phyloP scores from a whole-genome alignment of 2,888 invertebrate species.

The Drosophila cognata region DNA sequence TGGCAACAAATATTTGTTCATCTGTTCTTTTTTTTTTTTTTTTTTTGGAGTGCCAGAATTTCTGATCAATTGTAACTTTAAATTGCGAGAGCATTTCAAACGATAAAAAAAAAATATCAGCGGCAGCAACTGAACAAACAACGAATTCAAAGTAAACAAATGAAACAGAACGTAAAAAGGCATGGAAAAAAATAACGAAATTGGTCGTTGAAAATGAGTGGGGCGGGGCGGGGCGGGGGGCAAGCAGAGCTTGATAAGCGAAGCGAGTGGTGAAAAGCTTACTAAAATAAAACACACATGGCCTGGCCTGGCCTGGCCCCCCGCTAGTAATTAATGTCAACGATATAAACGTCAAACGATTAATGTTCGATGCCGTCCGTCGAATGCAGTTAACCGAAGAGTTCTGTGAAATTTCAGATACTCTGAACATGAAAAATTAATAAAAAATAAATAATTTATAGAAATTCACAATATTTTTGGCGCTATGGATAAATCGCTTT shows the following conservation, averaged over 20 bases:
- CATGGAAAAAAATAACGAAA: constrained; percentile 11
- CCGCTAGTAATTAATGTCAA: constrained; percentile 60
- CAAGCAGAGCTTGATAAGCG: constrained; percentile 8
- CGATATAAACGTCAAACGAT: constrained; percentile 44
- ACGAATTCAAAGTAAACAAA: constrained; percentile 42
- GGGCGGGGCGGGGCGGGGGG: background rate
- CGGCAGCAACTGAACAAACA: constrained; percentile 41
- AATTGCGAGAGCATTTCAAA: constrained; percentile 29
- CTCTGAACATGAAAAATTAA: background rate
- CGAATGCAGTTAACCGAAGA: constrained; percentile 10
- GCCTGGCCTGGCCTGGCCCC: too few species aligned
- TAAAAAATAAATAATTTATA: background rate
- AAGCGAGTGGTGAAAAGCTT: constrained; percentile 5
- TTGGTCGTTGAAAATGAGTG: background rate
- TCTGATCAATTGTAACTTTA: constrained; percentile 32
- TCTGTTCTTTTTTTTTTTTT: background rate
- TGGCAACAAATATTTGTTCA: constrained; percentile 32
- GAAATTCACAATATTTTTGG: background rate
- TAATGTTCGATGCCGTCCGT: background rate
- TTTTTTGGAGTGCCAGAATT: constrained; percentile 8
- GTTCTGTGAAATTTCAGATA: background rate
- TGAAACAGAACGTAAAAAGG: background rate
- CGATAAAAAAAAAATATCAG: constrained; percentile 12
- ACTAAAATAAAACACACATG: constrained; percentile 30
- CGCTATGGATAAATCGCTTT: too few species aligned